These are phyloP conservation scores for Psittacula cyanocephala DNA, from an alignment of 2,113 vertebrate species.

Conservation along the genomic window DNA sequence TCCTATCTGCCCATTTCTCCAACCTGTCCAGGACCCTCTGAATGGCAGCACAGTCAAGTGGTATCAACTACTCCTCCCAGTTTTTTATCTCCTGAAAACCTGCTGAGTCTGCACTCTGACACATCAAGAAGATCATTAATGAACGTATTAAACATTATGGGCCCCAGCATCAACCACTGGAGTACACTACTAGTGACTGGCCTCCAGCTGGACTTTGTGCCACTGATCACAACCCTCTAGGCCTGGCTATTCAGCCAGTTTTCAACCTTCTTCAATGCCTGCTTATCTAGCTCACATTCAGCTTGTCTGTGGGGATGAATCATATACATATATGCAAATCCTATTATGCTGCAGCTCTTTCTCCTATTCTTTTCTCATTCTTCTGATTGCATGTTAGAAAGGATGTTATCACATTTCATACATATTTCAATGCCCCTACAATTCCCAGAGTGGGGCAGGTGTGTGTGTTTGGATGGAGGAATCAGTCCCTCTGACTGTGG, in stretches of 20 bases:
- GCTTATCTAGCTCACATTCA: not conserved
- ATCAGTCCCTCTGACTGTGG: not conserved
- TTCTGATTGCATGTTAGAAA: not conserved
- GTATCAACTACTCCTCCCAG: not conserved
- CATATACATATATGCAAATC: not conserved
- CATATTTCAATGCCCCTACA: not conserved
- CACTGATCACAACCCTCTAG: not conserved
- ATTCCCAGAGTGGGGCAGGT: not conserved
- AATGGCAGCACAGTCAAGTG: not conserved
- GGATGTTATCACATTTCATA: not conserved
- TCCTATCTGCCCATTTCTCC: not conserved
- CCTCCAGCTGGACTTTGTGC: not conserved
- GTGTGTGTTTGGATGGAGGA: not conserved
- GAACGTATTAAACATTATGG: not conserved
- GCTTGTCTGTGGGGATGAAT: not conserved
- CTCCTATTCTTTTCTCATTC: not conserved
- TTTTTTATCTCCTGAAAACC: not conserved
- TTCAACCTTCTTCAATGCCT: not conserved
- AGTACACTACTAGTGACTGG: not conserved
- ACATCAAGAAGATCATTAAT: fast-evolving
- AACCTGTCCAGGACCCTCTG: fast-evolving
- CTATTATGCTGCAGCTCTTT: not conserved
- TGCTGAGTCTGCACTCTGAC: not conserved
- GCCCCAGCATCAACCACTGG: not conserved
- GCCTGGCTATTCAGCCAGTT: not conserved